phyloP scores from a whole-genome alignment of 2,113 vertebrate genomes.

The Chloropsis cyanopogon region DNA sequence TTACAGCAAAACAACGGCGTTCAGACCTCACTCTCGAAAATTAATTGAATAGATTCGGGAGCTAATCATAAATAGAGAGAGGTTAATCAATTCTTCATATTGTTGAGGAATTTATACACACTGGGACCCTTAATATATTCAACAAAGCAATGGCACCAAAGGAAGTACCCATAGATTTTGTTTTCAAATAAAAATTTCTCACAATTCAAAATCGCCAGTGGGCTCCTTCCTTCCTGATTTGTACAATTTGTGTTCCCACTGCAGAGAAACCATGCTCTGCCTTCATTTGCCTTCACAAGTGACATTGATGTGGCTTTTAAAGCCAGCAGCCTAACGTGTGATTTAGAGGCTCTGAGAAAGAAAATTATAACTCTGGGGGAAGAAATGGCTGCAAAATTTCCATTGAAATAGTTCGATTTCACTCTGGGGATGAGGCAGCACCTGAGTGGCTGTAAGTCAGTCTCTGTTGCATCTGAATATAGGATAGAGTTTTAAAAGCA shows the following conservation, averaged over 20 bases:
- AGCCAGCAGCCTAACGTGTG: not conserved
- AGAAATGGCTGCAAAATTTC: not conserved
- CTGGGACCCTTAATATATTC: not conserved
- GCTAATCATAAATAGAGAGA: not conserved
- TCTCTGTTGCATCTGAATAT: not conserved
- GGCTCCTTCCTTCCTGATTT: conserved; percentile 9
- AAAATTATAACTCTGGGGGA: conserved; percentile 21
- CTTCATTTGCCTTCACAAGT: conserved; percentile 15
- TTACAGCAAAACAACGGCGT: not conserved
- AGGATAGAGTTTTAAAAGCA: not conserved
- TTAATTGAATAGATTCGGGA: not conserved
- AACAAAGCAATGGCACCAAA: not conserved
- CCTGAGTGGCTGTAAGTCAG: not conserved
- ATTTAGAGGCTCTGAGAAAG: conserved; percentile 40
- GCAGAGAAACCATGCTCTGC: not conserved
- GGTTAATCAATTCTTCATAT: not conserved
- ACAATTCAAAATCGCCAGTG: conserved; percentile 6
- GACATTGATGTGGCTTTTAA: conserved; percentile 24
- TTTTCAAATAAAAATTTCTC: not conserved
- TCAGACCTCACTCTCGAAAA: not conserved
- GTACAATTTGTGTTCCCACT: not conserved
- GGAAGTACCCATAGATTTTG: not conserved
- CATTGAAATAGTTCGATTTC: conserved; percentile 14
- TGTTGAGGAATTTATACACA: not conserved
- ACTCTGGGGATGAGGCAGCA: not conserved